phyloP scores from a whole-genome alignment of 2,797 vertebrate species.

The Myripristis jacobus region DNA sequence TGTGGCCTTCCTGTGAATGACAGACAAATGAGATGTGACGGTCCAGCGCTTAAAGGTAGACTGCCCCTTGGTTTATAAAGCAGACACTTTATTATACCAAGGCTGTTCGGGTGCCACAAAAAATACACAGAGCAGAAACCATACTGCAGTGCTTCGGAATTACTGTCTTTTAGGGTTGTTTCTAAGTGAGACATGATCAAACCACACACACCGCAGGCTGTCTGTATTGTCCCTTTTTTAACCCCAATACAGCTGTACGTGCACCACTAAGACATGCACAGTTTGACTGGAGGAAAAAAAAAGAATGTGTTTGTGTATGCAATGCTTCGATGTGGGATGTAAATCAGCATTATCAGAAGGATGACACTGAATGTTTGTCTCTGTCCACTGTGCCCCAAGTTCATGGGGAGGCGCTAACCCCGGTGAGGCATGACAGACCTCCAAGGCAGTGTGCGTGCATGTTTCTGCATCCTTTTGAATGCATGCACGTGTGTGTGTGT shows the following conservation, averaged over 20 bases:
- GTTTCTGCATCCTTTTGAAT: too few species aligned
- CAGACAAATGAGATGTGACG: too few species aligned
- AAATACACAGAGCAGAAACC: background rate
- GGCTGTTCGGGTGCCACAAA: background rate
- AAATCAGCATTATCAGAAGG: slow-evolving; percentile 56
- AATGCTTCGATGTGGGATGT: slow-evolving; percentile 24
- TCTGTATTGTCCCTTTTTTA: slow-evolving; percentile 3
- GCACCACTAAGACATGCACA: slow-evolving; percentile 14
- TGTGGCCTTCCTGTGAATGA: too few species aligned
- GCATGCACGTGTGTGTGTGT: slow-evolving; percentile 12
- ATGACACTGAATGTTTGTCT: slow-evolving; percentile 48
- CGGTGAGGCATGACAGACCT: slow-evolving; percentile 19
- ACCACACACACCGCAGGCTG: background rate
- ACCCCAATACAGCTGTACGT: background rate
- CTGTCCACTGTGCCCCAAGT: slow-evolving; percentile 48
- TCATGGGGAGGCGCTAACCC: slow-evolving; percentile 40
- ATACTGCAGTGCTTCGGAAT: background rate
- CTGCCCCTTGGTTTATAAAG: too few species aligned
- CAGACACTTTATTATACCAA: background rate
- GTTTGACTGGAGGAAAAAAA: slow-evolving; percentile 52
- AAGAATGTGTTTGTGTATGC: slow-evolving; percentile 37
- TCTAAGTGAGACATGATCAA: slow-evolving; percentile 25
- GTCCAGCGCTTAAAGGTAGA: too few species aligned
- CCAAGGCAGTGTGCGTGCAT: slow-evolving; percentile 3
- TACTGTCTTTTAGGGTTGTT: background rate